A percentile compares a stretch with the other conserved stretches of the same genome.
Evolutionary conservation across 2,797 vertebrate genomes (phyloP).

Genomic region (Centroberyx gerrardi): DNA sequence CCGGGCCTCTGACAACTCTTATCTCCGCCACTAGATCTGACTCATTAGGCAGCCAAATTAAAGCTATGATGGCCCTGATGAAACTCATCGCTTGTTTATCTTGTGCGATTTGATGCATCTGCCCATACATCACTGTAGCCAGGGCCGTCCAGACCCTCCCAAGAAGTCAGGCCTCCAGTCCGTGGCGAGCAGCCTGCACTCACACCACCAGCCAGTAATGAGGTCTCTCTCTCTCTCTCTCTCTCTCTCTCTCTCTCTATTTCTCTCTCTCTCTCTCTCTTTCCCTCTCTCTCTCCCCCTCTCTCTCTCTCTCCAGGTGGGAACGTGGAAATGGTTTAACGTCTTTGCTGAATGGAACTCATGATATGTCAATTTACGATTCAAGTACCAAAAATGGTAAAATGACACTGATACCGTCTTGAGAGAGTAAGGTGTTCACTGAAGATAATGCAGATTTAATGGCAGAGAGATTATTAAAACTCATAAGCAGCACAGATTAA

Average conservation of each 20-base stretch:
- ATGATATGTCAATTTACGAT: constrained; percentile 76
- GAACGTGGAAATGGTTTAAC: constrained; percentile 59
- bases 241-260: constrained; percentile 24
- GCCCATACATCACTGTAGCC: constrained; percentile 89
- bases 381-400: constrained; percentile 40
- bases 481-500: constrained; percentile 6
- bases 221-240: constrained; percentile 30
- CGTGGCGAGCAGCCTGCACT: constrained; percentile 61
- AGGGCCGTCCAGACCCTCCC: constrained; percentile 80
- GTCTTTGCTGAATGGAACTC: constrained; percentile 57
- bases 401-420: constrained; percentile 21
- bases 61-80: constrained; percentile 97
- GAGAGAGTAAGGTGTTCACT: constrained; percentile 29
- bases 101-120: constrained; percentile 98
- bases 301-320: constrained; percentile 54
- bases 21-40: constrained; percentile 96
- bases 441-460: constrained; percentile 33
- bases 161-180: constrained; percentile 81
- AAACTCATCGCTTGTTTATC: constrained; percentile 98
- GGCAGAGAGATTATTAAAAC: constrained; percentile 27
- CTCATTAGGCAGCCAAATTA: constrained; percentile 98
- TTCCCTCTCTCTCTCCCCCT: constrained; percentile 3
- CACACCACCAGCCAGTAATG: constrained; percentile 65
- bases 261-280: constrained; percentile 22
- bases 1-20: constrained; percentile 96